Percentiles rank a stretch among this genome's conserved stretches.
Conservation (phyloP, 2,797 vertebrate species). For the Aplochiton taeniatus region DNA sequence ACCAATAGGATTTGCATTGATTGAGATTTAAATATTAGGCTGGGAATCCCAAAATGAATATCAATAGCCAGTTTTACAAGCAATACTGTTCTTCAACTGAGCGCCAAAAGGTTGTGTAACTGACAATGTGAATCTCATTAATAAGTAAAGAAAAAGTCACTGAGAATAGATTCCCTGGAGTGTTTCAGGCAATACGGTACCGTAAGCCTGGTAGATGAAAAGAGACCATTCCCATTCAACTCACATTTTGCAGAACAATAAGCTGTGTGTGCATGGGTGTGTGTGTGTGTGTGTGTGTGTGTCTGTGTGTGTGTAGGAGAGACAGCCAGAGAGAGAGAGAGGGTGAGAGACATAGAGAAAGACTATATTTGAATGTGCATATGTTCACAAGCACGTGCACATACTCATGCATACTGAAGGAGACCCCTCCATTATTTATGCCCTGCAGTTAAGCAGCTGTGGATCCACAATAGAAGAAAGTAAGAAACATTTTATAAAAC, state of each 20-base stretch:
- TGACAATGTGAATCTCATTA: slow-evolving; percentile 57
- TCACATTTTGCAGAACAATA: neutral
- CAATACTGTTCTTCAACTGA: slow-evolving; percentile 26
- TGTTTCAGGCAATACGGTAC: slow-evolving; percentile 24
- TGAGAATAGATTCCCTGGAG: slow-evolving; percentile 38
- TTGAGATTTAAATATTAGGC: no score
- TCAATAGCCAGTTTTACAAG: no score
- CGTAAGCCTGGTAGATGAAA: neutral
- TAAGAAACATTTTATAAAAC: neutral
- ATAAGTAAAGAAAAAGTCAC: slow-evolving; percentile 51
- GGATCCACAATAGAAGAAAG: slow-evolving; percentile 42
- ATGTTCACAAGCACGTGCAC: slow-evolving; percentile 1
- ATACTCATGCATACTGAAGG: neutral
- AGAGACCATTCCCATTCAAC: neutral
- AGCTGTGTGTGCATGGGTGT: neutral
- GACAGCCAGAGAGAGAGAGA: neutral
- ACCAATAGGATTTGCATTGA: no score
- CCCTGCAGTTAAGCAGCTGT: slow-evolving; percentile 52
- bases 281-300: neutral
- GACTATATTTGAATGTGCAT: neutral
- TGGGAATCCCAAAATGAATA: no score
- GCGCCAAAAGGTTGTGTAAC: slow-evolving; percentile 49
- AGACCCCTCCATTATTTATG: slow-evolving; percentile 58
- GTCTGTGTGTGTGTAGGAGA: neutral
- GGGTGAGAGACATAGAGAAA: neutral